phyloP scores from a whole-genome alignment of 2,888 invertebrate species.

The Alloscopus bannaensis region DNA sequence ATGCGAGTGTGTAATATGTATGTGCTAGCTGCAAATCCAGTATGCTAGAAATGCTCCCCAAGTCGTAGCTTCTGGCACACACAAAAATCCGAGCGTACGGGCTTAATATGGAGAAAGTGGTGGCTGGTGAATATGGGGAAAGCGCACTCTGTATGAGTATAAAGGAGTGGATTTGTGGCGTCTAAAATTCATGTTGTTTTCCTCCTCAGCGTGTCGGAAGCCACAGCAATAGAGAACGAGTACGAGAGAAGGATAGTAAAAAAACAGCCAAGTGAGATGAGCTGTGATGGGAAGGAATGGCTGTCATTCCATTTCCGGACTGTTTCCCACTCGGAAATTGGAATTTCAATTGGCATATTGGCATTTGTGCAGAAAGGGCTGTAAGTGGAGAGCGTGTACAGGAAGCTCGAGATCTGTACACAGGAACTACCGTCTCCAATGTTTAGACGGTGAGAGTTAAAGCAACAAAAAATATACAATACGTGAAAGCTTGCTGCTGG shows the following conservation, averaged over 20 bases:
- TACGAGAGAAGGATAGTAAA: slow-evolving; percentile 1
- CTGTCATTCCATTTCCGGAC: slow-evolving; percentile 68
- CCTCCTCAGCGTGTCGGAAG: slow-evolving; percentile 34
- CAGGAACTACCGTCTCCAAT: slow-evolving; percentile 40
- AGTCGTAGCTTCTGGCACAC: neutral
- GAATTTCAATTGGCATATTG: slow-evolving; percentile 75
- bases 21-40: neutral
- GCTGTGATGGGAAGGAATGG: slow-evolving; percentile 64
- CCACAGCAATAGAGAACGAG: slow-evolving; percentile 31
- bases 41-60: neutral
- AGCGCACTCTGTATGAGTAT: too few species aligned
- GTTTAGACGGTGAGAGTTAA: slow-evolving; percentile 16
- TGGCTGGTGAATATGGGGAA: slow-evolving; percentile 12
- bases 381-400: slow-evolving; percentile 48
- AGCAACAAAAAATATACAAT: too few species aligned
- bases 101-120: slow-evolving; percentile 51
- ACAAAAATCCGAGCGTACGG: slow-evolving; percentile 12
- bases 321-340: slow-evolving; percentile 65
- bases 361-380: slow-evolving; percentile 44
- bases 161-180: slow-evolving; percentile 60
- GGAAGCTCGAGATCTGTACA: slow-evolving; percentile 58
- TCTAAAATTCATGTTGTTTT: slow-evolving; percentile 60
- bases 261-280: slow-evolving; percentile 33
- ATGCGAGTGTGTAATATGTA: neutral
- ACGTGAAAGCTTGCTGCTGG: neutral